Evolutionary conservation across 53 echinoderm and acorn worm genomes (phyloP).

Genomic region (Antedon mediterranea): DNA sequence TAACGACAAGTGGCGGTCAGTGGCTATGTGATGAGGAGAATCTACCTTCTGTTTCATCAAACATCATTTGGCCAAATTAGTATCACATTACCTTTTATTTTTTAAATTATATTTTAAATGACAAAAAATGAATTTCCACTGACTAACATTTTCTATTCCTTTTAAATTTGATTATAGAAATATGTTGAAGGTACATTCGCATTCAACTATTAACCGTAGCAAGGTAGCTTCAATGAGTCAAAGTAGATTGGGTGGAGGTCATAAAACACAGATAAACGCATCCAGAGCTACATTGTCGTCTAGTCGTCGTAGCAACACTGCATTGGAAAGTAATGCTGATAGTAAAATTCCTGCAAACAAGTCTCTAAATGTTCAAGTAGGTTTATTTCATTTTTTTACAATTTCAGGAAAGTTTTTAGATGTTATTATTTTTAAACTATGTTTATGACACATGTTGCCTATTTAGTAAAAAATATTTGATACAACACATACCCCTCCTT

Average conservation of each 20-base stretch:
- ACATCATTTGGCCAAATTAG: too few species aligned
- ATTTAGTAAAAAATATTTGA: too few species aligned
- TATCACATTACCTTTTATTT: too few species aligned
- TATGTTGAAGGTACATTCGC: not conserved
- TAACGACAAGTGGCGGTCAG: too few species aligned
- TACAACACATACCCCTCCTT: too few species aligned
- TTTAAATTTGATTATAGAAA: not conserved
- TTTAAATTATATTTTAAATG: too few species aligned
- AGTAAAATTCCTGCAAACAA: conserved; percentile 33
- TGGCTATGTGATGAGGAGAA: too few species aligned
- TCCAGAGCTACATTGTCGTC: conserved; percentile 80
- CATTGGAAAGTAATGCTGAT: conserved; percentile 61
- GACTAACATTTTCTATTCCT: too few species aligned
- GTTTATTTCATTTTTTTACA: not conserved
- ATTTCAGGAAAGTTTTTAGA: not conserved
- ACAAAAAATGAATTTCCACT: too few species aligned
- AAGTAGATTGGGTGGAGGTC: conserved; percentile 38
- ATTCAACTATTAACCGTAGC: not conserved
- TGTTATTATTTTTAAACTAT: too few species aligned
- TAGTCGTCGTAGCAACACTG: conserved; percentile 56
- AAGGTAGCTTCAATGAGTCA: conserved; percentile 19
- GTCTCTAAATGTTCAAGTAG: conserved; percentile 25
- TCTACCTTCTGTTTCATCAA: too few species aligned
- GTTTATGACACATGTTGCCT: too few species aligned
- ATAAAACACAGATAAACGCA: not conserved